Evolutionary conservation across 2,113 vertebrate genomes (phyloP), one percentile per base, ranked within the genome.

Genomic region (Datnioides undecimradiatus): DNA sequence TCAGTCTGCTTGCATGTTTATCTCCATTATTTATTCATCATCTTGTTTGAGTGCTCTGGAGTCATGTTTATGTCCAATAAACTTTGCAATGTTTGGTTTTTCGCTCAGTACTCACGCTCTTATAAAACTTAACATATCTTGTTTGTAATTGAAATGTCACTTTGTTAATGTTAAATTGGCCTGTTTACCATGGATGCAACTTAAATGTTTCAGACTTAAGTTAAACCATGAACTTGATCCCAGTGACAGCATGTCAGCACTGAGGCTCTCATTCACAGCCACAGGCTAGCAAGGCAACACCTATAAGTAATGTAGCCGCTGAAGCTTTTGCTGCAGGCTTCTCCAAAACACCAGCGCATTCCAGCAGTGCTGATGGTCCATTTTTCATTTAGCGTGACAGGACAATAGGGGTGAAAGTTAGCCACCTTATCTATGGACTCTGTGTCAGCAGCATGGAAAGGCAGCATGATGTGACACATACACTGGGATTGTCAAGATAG

Each of bases 391-490:
- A 8, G 55, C 36, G 25, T 92, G 90, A 92, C 90, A 90, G 86
- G 76, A 91, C 89, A 92, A 91, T 89, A 79, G 83, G 84, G 89
- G 89, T 70, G 86, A 90, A 91, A 89, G 89, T 90, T 89, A 88
- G 74, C 80, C 69, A 90, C 84, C 90, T 86, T 92, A 91, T 90
- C 87, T 78, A 80, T 78, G 82, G 91, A 91, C 87, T 85, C 72
- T 9, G n/a, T 45, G 79, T 84, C 80, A 34, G 60, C 45, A 49
- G 70, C 17, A 60, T 33, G 43, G 60, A 73, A 67, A 68, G 55
- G 68, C 68, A 54, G 17, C 17, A 33, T 81, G 80, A 81, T 85
- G 60, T 69, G 78, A 77, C 75, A 83, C 79, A 76, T 73, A 76
- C 69, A 63, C 74, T 23, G 10, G 83, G 77, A 80, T 66, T 66